Evolutionary conservation across 1,140 invertebrate species (phyloP).

Genomic region (Idris sp.): DNA sequence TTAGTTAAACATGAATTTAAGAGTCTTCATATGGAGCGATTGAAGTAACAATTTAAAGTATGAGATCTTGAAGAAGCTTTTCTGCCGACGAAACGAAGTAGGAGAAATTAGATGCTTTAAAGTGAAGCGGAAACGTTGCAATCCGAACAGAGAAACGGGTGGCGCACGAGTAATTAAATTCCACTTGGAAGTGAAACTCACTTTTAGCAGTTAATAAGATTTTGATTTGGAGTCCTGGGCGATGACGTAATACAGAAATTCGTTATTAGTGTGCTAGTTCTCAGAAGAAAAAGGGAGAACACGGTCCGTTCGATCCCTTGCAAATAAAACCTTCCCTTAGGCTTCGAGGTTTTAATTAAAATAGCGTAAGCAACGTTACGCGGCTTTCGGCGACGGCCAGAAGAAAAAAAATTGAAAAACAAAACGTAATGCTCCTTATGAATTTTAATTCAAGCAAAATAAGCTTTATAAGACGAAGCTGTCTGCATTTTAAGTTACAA

Average conservation of each 20-base stretch:
- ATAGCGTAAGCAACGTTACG: slow-evolving; percentile 59
- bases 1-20: too few species aligned
- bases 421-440: slow-evolving; percentile 21
- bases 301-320: slow-evolving; percentile 48
- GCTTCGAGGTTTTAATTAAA: slow-evolving; percentile 63
- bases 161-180: slow-evolving; percentile 74
- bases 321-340: slow-evolving; percentile 53
- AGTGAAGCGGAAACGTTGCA: slow-evolving; percentile 56
- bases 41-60: slow-evolving; percentile 26
- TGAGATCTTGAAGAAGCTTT: slow-evolving; percentile 14
- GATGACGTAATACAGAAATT: slow-evolving; percentile 68
- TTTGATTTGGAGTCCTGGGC: slow-evolving; percentile 69
- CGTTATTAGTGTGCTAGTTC: slow-evolving; percentile 50
- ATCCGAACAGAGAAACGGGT: slow-evolving; percentile 55
- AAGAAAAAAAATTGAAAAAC: slow-evolving; percentile 17
- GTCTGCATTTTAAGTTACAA: too few species aligned
- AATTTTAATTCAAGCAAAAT: slow-evolving; percentile 54
- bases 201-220: slow-evolving; percentile 75
- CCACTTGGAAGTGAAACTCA: slow-evolving; percentile 72
- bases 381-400: slow-evolving; percentile 42
- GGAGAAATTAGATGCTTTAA: slow-evolving; percentile 55
- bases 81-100: slow-evolving; percentile 16
- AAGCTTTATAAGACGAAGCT: too few species aligned
- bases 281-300: slow-evolving; percentile 53
- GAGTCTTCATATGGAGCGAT: slow-evolving; percentile 1